Percentiles rank a stretch among this genome's conserved stretches.
Conservation (phyloP, 2,797 vertebrate genomes). For the Hippopotamyrus pictus region DNA sequence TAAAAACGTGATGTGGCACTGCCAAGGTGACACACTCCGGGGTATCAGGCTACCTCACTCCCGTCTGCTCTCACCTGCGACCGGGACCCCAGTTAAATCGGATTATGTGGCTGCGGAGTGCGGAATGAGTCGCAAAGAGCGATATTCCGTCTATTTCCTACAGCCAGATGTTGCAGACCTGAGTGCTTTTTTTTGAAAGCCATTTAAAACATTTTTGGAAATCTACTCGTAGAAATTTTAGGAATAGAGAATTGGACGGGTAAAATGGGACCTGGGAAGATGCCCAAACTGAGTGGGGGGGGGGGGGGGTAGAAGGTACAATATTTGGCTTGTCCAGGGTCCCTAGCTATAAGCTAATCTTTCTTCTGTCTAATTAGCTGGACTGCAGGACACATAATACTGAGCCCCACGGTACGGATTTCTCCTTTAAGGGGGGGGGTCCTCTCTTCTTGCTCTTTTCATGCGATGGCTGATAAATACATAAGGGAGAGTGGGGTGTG, state of each 20-base stretch:
- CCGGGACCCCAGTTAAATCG: conserved; percentile 29
- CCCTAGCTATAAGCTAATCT: background rate
- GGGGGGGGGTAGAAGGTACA: background rate
- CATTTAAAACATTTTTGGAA: conserved; percentile 37
- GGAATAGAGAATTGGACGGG: background rate
- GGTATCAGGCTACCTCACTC: background rate
- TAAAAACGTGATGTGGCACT: background rate
- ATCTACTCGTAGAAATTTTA: background rate
- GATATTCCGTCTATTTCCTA: conserved; percentile 39
- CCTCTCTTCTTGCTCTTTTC: background rate
- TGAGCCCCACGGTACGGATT: background rate
- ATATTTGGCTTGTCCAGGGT: background rate
- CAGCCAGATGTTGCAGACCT: conserved; percentile 25
- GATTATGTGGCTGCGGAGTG: conserved; percentile 35
- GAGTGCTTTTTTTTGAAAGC: conserved; percentile 36
- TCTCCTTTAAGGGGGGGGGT: background rate
- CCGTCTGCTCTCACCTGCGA: background rate
- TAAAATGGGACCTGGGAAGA: background rate
- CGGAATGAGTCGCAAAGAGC: conserved; percentile 22
- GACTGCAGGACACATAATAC: background rate
- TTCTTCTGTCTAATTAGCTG: background rate
- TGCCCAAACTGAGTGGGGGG: background rate
- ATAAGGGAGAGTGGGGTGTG: background rate
- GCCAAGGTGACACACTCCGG: background rate
- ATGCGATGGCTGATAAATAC: background rate